Conservation (phyloP, 2,888 invertebrate species). For the Ophion costatus region DNA sequence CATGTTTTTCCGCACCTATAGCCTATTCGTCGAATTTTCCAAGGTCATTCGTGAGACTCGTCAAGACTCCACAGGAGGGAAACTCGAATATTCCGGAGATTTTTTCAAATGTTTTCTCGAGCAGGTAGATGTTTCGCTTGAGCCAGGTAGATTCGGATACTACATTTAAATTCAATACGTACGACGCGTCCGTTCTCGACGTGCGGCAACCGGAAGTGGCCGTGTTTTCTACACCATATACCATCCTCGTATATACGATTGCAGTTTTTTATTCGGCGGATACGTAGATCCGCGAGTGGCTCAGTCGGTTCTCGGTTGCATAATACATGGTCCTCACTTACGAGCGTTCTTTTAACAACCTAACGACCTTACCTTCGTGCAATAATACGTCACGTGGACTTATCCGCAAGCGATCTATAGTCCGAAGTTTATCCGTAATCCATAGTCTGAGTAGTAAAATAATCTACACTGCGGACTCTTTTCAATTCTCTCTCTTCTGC, state of each 20-base stretch:
- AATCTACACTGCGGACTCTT: slow-evolving; percentile 4
- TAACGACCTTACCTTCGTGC: slow-evolving; percentile 46
- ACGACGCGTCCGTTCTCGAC: neutral
- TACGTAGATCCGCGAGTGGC: slow-evolving; percentile 36
- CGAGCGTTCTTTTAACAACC: slow-evolving; percentile 38
- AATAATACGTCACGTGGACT: slow-evolving; percentile 33
- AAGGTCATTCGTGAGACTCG: neutral
- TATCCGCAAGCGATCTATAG: slow-evolving; percentile 44
- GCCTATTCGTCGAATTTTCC: neutral
- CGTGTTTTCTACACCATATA: neutral
- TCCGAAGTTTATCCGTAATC: neutral
- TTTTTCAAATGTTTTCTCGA: no score
- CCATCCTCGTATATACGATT: neutral
- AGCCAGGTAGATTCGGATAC: no score
- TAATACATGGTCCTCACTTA: slow-evolving; percentile 56
- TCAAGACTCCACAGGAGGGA: no score
- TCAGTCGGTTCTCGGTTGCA: slow-evolving; percentile 59
- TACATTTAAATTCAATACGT: no score
- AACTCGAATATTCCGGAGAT: no score
- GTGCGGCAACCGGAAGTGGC: neutral
- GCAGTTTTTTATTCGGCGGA: slow-evolving; percentile 20
- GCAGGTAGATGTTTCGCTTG: no score
- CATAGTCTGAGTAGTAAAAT: slow-evolving; percentile 2
- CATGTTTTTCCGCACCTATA: neutral
- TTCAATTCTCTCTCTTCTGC: neutral